These are phyloP conservation scores for Todiramphus chloris DNA, from an alignment of 2,113 vertebrate species.

Conservation along the genomic window DNA sequence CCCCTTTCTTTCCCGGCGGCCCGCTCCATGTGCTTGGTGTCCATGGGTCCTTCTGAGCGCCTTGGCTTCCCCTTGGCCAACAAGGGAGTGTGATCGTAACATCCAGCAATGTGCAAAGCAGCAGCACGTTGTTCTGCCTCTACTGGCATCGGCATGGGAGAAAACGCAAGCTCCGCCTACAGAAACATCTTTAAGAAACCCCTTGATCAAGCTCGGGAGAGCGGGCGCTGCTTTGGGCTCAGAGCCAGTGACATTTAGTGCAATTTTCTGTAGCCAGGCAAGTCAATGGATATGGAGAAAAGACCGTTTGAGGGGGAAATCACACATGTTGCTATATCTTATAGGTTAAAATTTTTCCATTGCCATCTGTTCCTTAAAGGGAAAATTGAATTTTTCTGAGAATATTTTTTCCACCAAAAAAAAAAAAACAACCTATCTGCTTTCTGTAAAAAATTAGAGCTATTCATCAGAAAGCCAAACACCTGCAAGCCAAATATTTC, in stretches of 20 bases:
- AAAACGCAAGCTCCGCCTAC: not conserved
- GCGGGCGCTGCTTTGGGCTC: not conserved
- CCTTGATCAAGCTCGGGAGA: not conserved
- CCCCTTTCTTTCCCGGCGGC: not conserved
- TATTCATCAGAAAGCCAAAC: conserved; percentile 38
- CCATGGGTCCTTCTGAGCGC: not conserved
- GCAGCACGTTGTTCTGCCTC: not conserved
- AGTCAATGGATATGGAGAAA: not conserved
- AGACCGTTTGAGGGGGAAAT: not conserved
- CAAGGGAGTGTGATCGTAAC: accelerated
- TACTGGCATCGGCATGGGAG: not conserved
- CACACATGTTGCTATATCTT: not conserved
- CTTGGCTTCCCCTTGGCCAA: not conserved
- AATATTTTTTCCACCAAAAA: not conserved
- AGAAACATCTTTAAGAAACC: not conserved
- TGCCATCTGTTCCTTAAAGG: conserved; percentile 5
- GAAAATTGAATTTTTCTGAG: conserved; percentile 15
- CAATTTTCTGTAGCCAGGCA: not conserved
- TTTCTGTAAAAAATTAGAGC: conserved; percentile 31
- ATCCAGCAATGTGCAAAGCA: not conserved
- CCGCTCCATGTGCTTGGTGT: not conserved
- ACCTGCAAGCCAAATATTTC: conserved; percentile 44
- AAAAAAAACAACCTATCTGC: not conserved
- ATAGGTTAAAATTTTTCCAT: not conserved
- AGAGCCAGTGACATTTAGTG: not conserved